Conservation (phyloP, 2,888 invertebrate species). For the Pyrgus malvae region DNA sequence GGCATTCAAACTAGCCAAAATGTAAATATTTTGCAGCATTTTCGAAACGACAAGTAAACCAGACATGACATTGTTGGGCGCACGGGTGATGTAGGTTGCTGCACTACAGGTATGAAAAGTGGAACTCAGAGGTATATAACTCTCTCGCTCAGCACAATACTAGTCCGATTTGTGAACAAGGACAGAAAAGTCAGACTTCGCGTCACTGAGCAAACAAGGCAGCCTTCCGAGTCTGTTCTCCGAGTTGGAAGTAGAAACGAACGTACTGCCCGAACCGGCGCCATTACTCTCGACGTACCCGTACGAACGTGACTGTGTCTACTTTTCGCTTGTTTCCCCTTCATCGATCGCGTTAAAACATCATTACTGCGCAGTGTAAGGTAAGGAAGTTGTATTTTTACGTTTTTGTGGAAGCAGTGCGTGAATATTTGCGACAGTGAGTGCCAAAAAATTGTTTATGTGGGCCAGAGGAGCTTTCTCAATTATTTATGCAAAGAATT, state of each 20-base stretch:
- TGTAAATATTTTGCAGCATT: constrained; percentile 58
- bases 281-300: constrained; percentile 77
- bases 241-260: constrained; percentile 54
- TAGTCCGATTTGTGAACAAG: constrained; percentile 40
- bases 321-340: constrained; percentile 68
- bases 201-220: constrained; percentile 76
- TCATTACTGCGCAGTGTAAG: constrained; percentile 79
- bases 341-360: constrained; percentile 74
- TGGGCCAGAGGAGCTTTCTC: constrained; percentile 67
- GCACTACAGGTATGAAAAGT: constrained; percentile 64
- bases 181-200: constrained; percentile 52
- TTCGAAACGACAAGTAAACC: constrained; percentile 60
- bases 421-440: constrained; percentile 57
- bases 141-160: constrained; percentile 45
- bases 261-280: constrained; percentile 64
- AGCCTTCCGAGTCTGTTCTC: constrained; percentile 73
- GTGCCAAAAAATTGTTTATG: constrained; percentile 49
- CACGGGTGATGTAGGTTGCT: constrained; percentile 76
- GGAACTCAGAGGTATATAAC: constrained; percentile 39
- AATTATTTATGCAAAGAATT: constrained; percentile 80
- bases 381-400: constrained; percentile 68
- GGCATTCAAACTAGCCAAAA: constrained; percentile 30
- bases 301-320: constrained; percentile 76
- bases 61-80: constrained; percentile 71
- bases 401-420: constrained; percentile 69